Evolutionary conservation across 1,140 invertebrate genomes (phyloP).

Genomic region (Aphaenogaster floridana): DNA sequence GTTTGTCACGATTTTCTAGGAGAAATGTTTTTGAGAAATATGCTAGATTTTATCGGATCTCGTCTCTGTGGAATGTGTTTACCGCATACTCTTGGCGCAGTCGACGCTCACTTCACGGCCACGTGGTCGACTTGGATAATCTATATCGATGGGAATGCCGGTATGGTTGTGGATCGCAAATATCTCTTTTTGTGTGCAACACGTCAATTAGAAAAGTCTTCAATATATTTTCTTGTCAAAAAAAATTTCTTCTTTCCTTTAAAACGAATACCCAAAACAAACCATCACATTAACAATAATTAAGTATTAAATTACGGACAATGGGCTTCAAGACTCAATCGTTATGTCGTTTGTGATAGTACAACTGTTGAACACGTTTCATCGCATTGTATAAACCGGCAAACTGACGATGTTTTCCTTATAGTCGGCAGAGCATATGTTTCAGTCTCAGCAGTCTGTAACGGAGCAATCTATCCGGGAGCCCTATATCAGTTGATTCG

Average conservation of each 20-base stretch:
- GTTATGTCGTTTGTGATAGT: slow-evolving; percentile 15
- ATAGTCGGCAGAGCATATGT: slow-evolving; percentile 12
- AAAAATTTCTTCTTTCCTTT: slow-evolving; percentile 10
- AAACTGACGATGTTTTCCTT: slow-evolving; percentile 21
- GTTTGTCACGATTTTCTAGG: slow-evolving; percentile 12
- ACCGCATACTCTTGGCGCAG: slow-evolving; percentile 57
- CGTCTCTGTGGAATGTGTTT: slow-evolving; percentile 38
- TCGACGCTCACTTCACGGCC: slow-evolving; percentile 71
- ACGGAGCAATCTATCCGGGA: not conserved
- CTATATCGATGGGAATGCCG: slow-evolving; percentile 52
- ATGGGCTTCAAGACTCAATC: slow-evolving; percentile 48
- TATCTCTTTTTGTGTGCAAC: slow-evolving; percentile 7
- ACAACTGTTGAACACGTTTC: slow-evolving; percentile 26
- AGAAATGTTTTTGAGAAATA: slow-evolving; percentile 32
- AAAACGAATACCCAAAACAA: not conserved
- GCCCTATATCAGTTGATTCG: slow-evolving; percentile 31
- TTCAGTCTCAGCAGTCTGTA: slow-evolving; percentile 27
- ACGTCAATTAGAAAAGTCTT: slow-evolving; percentile 13
- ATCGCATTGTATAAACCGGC: slow-evolving; percentile 28
- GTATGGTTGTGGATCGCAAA: not conserved
- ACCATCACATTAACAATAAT: slow-evolving; percentile 19
- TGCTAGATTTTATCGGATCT: slow-evolving; percentile 17
- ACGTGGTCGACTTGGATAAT: slow-evolving; percentile 73
- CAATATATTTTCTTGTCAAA: slow-evolving; percentile 1
- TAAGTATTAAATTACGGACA: slow-evolving; percentile 50